Conservation (phyloP, 2,797 vertebrate species). For the Anableps anableps region DNA sequence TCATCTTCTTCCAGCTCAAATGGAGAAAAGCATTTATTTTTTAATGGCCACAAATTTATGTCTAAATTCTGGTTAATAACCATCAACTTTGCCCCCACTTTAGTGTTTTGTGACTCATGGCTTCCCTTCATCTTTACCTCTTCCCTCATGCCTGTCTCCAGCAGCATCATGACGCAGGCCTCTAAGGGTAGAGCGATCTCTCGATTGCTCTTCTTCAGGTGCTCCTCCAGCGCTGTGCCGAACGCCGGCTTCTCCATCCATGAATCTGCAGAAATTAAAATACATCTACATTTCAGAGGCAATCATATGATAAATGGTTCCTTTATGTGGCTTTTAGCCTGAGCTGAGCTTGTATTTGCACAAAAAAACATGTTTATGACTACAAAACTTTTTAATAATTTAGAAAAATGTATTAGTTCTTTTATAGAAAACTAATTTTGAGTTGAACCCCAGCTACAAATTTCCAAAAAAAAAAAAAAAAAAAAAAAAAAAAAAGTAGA, state of each 20-base stretch:
- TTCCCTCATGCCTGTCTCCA: conserved; percentile 98
- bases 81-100: conserved; percentile 43
- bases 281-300: background rate
- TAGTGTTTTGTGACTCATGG: background rate
- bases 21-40: background rate
- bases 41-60: conserved; percentile 9
- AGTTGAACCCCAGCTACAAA: background rate
- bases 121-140: conserved; percentile 82
- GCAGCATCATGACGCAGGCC: conserved; percentile 98
- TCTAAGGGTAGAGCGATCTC: conserved; percentile 95
- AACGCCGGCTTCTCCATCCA: conserved; percentile 97
- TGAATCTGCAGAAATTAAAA: conserved; percentile 81
- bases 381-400: background rate
- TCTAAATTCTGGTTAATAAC: conserved; percentile 25
- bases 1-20: conserved; percentile 32
- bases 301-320: background rate
- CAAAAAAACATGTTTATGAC: background rate
- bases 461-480: background rate
- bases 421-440: too few relatives aligned
- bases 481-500: background rate
- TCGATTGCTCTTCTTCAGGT: conserved; percentile 91
- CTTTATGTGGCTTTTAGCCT: background rate
- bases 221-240: conserved; percentile 92
- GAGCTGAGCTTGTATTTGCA: too few relatives aligned
- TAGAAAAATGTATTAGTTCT: too few relatives aligned